Evolutionary conservation across 2,113 vertebrate species (phyloP), one percentile per base, ranked within the genome.

Genomic region (Melanotaenia duboulayi): DNA sequence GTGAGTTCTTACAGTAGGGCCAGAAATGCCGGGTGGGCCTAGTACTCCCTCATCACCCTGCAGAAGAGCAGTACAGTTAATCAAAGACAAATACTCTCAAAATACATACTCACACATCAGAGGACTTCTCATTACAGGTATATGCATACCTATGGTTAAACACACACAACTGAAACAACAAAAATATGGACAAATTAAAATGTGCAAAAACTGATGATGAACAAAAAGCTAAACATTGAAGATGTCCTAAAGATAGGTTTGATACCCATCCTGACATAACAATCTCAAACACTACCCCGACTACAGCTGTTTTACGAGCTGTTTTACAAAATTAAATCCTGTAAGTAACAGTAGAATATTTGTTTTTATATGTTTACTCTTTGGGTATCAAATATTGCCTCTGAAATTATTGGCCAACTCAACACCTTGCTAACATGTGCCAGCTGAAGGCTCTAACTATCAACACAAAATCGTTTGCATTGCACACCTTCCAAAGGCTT

Each of bases 31-130:
- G 78, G 88, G 82, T 65, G 96, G 94, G 87, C 98, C 98, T 48
- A 88, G 17, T 68, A 95, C 94, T 92, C 98, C 98, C 91, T 97
- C 95, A 83, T 97, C 97, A 72, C 98, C 98, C 98, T 99, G 91
- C 57, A 90, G 84, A 90, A 82, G 65, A 42, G 78, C 28, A 82
- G 37, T 20, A 68, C 40, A 80, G 67, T 49, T 57, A 11, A 71
- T 51, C 14, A 46, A 16, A 23, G 24, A 4, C 37, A 65, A 11
- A 64, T 24, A 69, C 59, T 65, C 4, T 1, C 44, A 35, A 25
- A 3, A 28, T 6, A 14, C 19, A 19, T 1, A 67, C 22, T 54
- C 16, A 55, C 14, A 56, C 4, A 9, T 17, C 11, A 22, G 9
- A 9, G 17, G 7, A 6, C 20, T 7, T 52, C 7, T 17, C 11